Evolutionary conservation across 2,113 vertebrate species (phyloP).

Genomic region (Monarcha castaneiventris): DNA sequence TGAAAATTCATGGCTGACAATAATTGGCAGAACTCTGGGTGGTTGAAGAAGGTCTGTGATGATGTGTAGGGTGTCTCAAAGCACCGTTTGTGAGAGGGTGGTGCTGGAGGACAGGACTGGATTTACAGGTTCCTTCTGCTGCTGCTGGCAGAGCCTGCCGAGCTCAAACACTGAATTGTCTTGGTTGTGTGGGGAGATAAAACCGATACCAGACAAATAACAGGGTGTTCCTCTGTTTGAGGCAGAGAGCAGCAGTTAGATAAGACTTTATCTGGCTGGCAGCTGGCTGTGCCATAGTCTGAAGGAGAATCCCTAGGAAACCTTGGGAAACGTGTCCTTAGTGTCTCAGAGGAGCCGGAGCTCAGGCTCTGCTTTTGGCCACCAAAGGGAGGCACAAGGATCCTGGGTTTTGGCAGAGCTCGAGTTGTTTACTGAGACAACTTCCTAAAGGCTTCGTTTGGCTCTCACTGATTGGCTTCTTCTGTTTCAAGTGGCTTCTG

Average conservation of each 20-base stretch:
- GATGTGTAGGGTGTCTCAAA: background rate
- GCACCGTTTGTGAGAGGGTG: background rate
- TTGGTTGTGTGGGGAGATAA: background rate
- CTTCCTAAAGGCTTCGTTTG: background rate
- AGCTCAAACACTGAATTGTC: background rate
- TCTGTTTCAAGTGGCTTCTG: background rate
- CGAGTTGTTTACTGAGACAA: fast-evolving
- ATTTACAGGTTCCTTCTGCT: background rate
- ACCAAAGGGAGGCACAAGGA: background rate
- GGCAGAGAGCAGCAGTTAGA: background rate
- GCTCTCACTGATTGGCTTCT: background rate
- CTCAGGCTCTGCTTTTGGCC: background rate
- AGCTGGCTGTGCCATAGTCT: background rate
- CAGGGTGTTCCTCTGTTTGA: background rate
- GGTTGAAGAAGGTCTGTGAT: fast-evolving
- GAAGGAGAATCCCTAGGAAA: background rate
- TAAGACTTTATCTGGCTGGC: background rate
- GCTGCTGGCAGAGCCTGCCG: background rate
- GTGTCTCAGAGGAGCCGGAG: background rate
- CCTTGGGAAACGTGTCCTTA: background rate
- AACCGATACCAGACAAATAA: background rate
- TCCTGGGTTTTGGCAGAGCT: background rate
- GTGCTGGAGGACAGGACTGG: background rate
- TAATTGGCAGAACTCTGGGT: fast-evolving
- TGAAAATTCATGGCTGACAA: background rate